Evolutionary conservation across 2,113 vertebrate genomes (phyloP).

Genomic region (Antechinus flavipes): DNA sequence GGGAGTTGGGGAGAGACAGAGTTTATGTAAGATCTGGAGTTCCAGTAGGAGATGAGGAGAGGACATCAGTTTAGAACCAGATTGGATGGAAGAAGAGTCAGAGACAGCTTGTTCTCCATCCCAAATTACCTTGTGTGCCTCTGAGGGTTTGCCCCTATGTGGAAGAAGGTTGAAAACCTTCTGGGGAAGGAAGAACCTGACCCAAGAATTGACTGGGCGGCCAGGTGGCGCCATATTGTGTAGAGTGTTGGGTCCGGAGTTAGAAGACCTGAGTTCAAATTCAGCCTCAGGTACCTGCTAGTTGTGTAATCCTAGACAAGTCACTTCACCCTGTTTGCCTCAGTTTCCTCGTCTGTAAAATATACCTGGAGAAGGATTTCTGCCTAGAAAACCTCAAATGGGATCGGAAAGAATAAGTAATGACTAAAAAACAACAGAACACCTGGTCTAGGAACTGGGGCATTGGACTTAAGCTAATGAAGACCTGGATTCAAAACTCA

Average conservation of each 20-base stretch:
- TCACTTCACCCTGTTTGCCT: neutral
- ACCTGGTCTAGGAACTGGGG: too few relatives aligned
- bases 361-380: too few relatives aligned
- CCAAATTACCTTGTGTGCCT: neutral
- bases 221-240: fast-evolving
- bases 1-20: neutral
- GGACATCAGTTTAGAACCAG: neutral
- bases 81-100: neutral
- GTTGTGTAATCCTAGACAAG: neutral
- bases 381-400: too few relatives aligned
- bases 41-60: neutral
- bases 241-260: neutral
- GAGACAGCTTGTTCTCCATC: too few relatives aligned
- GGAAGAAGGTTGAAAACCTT: neutral
- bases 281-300: neutral
- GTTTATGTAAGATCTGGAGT: neutral
- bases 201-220: neutral
- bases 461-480: neutral
- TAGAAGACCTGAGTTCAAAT: neutral
- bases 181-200: neutral
- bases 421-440: too few relatives aligned
- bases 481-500: neutral
- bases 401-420: too few relatives aligned
- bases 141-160: neutral
- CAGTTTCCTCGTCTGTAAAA: neutral